These are phyloP conservation scores for Liodrosophila aerea DNA, from an alignment of 2,888 invertebrate species.

Conservation along the genomic window DNA sequence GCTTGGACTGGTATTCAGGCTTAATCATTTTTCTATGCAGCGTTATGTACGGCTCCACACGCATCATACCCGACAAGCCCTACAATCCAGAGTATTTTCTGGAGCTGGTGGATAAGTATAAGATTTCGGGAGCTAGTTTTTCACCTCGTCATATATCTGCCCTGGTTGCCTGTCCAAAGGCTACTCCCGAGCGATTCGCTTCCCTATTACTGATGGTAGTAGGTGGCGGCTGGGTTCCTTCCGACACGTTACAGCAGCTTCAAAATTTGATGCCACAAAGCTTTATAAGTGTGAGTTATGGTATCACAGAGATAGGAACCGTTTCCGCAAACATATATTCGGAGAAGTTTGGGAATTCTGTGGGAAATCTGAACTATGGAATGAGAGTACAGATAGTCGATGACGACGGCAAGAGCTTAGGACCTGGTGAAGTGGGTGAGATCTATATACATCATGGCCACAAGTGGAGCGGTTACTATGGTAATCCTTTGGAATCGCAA, in stretches of 20 bases:
- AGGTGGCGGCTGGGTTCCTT: slow-evolving; percentile 33
- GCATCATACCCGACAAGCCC: slow-evolving; percentile 52
- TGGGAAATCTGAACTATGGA: slow-evolving; percentile 52
- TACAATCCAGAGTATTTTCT: slow-evolving; percentile 50
- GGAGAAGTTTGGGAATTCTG: slow-evolving; percentile 17
- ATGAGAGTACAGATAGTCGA: slow-evolving; percentile 55
- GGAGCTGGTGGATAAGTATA: slow-evolving; percentile 50
- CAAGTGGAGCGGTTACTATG: slow-evolving; percentile 69
- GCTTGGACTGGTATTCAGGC: slow-evolving; percentile 62
- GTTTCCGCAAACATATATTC: not conserved
- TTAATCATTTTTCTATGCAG: slow-evolving; percentile 20
- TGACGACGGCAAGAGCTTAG: slow-evolving; percentile 54
- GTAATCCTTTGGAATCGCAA: slow-evolving; percentile 53
- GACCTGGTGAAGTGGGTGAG: slow-evolving; percentile 61
- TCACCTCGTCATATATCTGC: slow-evolving; percentile 52
- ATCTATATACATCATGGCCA: slow-evolving; percentile 38
- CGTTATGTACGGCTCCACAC: slow-evolving; percentile 37
- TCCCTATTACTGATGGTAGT: slow-evolving; percentile 9
- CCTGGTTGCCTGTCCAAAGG: slow-evolving; percentile 29
- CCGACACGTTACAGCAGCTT: slow-evolving; percentile 1
- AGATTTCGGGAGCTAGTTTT: slow-evolving; percentile 28
- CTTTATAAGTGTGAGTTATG: slow-evolving; percentile 30
- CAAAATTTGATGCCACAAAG: slow-evolving; percentile 19
- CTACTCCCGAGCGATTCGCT: slow-evolving; percentile 19
- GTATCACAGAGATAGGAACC: slow-evolving; percentile 44